phyloP scores from a whole-genome alignment of 1,140 invertebrate species.

The Papilio dardanus region DNA sequence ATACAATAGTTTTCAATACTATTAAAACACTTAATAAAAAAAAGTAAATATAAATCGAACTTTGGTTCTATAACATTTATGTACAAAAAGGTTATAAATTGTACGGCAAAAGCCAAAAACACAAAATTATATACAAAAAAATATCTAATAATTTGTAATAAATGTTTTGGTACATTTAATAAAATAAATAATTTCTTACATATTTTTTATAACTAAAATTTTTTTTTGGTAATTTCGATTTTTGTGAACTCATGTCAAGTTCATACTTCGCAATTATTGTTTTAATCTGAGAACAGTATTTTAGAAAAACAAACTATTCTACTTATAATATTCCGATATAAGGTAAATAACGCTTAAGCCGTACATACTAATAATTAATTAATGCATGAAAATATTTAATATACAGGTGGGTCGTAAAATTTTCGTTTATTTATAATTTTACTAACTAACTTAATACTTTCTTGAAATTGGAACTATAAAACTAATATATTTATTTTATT shows the following conservation, averaged over 20 bases:
- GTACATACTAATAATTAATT: not conserved
- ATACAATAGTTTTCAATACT: not conserved
- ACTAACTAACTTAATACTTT: conserved; percentile 16
- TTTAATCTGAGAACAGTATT: not conserved
- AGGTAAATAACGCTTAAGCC: not conserved
- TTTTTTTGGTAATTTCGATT: conserved; percentile 31
- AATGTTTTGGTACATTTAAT: conserved; percentile 23
- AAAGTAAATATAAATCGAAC: conserved; percentile 29
- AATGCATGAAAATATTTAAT: conserved; percentile 7
- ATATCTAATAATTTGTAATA: conserved; percentile 32
- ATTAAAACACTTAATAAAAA: conserved; percentile 20
- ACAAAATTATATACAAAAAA: conserved; percentile 35
- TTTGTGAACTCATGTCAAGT: not conserved
- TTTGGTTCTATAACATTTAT: conserved; percentile 38
- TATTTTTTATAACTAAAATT: not conserved
- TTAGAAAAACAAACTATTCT: not conserved
- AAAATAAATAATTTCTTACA: conserved; percentile 32
- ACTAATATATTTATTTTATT: not conserved
- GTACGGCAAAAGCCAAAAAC: not conserved
- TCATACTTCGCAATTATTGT: conserved; percentile 13
- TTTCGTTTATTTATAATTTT: conserved; percentile 8
- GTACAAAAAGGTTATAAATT: conserved; percentile 29
- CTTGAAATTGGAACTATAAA: not conserved
- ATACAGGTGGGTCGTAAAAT: conserved; percentile 16
- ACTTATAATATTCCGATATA: not conserved